Evolutionary conservation across 2,113 vertebrate species (phyloP), one percentile per base, ranked within the genome.

Genomic region (Benitochromis conjunctus): DNA sequence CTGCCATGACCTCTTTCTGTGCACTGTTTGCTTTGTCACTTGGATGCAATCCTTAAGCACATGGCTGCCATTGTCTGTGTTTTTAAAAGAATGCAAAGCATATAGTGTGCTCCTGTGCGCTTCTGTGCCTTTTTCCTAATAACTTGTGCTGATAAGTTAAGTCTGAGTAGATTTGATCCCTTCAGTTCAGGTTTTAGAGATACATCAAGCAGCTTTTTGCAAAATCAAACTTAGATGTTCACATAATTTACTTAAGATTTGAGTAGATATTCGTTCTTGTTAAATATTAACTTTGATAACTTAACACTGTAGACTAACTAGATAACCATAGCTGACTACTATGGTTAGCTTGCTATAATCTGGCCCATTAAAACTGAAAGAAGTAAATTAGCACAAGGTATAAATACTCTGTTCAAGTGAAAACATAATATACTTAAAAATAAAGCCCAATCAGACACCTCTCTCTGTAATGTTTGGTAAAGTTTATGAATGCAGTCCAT

Each of bases 21-120:
- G 81, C 64, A 24, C 66, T 89, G 81, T 79, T 81, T 83, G 77
- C 86, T 85, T 89, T 90, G 87, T 89, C 82, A 69, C 64, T 78
- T 74, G 91, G 92, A 93, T 94, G 88, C 85, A 91, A 88, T 86
- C 51, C 88, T 84, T 41, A 82, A 83, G 84, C 82, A 92, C 77
- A 87, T 91, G 80, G 71, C 83, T 92, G 77, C 82, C 46, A 79
- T 88, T 93, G 89, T 93, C 58, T 86, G 19, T 41, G 60, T 79
- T 82, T 81, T 48, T 71, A 55, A 64, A 85, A 78, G 88, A 86
- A 85, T 71, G 57, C 10, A 10, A 43, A 11, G 55, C 14, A 5
- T 51, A 58, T 31, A 7, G 53, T 56, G 53, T 46, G 5, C 24
- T 31, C 9, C 6, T 64, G 46, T 69, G 55, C 43, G n/a, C 62